These are phyloP conservation scores for Gavialis gangeticus DNA, from an alignment of 2,113 vertebrate genomes.

Conservation along the genomic window DNA sequence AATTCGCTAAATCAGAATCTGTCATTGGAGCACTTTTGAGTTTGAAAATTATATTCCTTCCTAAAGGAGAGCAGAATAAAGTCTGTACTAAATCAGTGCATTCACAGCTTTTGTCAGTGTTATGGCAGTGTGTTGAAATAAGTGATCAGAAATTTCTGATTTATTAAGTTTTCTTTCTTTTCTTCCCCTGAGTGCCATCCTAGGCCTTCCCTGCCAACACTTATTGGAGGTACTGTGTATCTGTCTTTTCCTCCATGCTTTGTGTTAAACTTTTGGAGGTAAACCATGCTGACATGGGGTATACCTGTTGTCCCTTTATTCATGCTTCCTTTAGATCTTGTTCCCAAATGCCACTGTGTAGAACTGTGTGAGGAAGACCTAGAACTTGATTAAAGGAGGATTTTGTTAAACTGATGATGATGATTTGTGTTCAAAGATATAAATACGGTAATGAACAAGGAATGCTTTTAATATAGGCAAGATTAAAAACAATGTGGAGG, in stretches of 20 bases:
- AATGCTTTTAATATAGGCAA: not conserved
- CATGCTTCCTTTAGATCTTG: not conserved
- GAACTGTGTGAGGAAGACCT: not conserved
- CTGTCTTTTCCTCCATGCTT: not conserved
- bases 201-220: too few relatives aligned
- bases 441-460: fast-evolving
- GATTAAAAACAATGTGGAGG: not conserved
- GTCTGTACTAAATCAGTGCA: not conserved
- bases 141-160: too few relatives aligned
- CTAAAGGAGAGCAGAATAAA: not conserved
- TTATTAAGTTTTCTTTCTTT: not conserved
- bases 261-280: not conserved
- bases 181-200: not conserved
- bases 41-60: not conserved
- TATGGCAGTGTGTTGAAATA: not conserved
- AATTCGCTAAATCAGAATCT: not conserved
- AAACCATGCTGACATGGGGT: not conserved
- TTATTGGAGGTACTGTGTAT: too few relatives aligned
- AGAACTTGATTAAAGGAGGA: not conserved
- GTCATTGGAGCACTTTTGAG: not conserved
- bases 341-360: not conserved
- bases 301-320: not conserved
- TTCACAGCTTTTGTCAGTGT: not conserved
- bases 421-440: not conserved
- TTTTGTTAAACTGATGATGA: not conserved